A percentile compares a stretch with the other conserved stretches of the same genome.
phyloP scores from a whole-genome alignment of 2,113 vertebrate species.

The Crypturellus undulatus region DNA sequence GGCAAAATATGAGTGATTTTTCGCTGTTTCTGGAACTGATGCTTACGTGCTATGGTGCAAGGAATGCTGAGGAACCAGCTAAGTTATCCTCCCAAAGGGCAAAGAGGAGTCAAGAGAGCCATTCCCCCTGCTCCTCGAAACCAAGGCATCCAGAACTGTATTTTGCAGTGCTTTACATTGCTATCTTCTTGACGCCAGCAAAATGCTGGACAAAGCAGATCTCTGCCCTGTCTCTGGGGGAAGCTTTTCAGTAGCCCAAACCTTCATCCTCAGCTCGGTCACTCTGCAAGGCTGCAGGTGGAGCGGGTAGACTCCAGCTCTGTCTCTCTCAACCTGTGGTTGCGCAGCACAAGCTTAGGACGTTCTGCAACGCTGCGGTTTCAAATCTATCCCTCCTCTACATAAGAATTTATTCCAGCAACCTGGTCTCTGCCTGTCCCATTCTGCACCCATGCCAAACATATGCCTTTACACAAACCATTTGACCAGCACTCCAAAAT shows the following conservation, averaged over 20 bases:
- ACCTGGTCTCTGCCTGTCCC: not conserved
- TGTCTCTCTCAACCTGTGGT: not conserved
- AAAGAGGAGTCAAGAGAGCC: not conserved
- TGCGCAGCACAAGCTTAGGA: not conserved
- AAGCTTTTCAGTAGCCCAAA: not conserved
- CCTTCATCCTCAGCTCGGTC: not conserved
- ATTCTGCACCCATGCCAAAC: not conserved
- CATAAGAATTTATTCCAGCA: not conserved
- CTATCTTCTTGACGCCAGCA: not conserved
- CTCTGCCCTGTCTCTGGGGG: not conserved
- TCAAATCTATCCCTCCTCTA: no score
- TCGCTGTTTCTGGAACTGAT: accelerated
- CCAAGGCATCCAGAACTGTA: not conserved
- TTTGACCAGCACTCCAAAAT: not conserved
- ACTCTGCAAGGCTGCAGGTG: not conserved
- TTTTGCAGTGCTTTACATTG: not conserved
- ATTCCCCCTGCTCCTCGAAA: not conserved
- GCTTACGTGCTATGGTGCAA: accelerated
- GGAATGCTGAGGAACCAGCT: not conserved
- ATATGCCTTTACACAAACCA: accelerated
- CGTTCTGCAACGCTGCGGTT: not conserved
- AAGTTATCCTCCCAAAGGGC: not conserved
- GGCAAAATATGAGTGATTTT: not conserved
- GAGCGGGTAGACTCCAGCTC: not conserved
- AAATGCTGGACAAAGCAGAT: not conserved